Evolutionary conservation across 2,113 vertebrate species (phyloP).

Genomic region (Vulpes ferrilata): DNA sequence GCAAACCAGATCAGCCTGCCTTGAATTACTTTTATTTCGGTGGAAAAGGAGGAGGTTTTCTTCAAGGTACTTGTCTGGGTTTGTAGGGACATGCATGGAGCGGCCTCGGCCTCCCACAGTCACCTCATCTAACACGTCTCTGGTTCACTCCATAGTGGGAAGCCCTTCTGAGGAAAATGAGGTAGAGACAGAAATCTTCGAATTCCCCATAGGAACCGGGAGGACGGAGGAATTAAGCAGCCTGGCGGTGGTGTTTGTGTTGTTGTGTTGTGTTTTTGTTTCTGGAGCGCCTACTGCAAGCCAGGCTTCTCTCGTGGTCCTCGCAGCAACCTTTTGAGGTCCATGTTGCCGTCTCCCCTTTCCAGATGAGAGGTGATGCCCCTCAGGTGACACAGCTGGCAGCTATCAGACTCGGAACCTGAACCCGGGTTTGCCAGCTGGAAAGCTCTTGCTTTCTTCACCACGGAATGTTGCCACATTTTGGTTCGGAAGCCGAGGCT

Average conservation of each 20-base stretch:
- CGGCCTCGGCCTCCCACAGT: not conserved
- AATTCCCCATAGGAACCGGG: not conserved
- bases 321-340: not conserved
- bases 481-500: not conserved
- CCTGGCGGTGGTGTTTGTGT: not conserved
- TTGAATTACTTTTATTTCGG: conserved; percentile 9
- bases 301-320: not conserved
- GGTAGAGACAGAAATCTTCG: not conserved
- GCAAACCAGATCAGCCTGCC: not conserved
- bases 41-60: not conserved
- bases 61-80: not conserved
- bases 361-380: not conserved
- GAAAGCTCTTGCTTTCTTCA: not conserved
- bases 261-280: not conserved
- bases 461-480: not conserved
- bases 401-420: not conserved
- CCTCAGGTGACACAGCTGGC: not conserved
- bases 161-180: not conserved
- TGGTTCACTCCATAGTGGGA: not conserved
- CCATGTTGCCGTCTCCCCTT: not conserved
- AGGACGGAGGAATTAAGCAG: not conserved
- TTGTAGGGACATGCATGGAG: not conserved
- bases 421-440: not conserved
- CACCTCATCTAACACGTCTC: not conserved
- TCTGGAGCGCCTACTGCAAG: not conserved